Percentiles rank a stretch among this genome's conserved stretches.
These are phyloP conservation scores for Sus scrofa DNA, from an alignment of 2,113 vertebrate species.

Conservation along the genomic window DNA sequence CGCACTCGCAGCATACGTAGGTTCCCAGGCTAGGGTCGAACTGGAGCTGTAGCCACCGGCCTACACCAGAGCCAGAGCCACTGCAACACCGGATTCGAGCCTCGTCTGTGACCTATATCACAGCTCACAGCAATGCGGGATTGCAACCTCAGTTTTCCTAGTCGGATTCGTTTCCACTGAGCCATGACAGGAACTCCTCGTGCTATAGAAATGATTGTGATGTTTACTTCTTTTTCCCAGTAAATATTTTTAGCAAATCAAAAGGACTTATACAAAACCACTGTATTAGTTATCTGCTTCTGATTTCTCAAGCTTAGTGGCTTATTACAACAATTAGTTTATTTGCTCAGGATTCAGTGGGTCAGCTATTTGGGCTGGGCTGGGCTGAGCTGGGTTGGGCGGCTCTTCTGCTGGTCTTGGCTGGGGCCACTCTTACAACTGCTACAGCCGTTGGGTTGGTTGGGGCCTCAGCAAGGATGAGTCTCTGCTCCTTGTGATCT, in stretches of 20 bases:
- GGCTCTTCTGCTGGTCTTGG: neutral
- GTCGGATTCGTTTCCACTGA: too few species aligned
- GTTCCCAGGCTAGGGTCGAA: too few species aligned
- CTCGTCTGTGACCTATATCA: too few species aligned
- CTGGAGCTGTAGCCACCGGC: too few species aligned
- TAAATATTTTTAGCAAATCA: neutral
- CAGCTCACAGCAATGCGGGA: too few species aligned
- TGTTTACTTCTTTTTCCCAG: neutral
- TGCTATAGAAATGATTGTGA: neutral
- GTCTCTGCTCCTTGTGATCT: neutral
- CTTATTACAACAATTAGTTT: neutral
- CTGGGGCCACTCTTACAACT: neutral
- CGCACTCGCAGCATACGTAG: too few species aligned
- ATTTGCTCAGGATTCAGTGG: neutral
- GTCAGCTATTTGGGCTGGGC: too few species aligned
- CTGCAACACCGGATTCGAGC: too few species aligned
- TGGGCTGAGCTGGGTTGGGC: rapidly evolving
- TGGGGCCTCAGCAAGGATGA: neutral
- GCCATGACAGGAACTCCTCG: too few species aligned
- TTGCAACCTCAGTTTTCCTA: too few species aligned
- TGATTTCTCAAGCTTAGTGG: neutral
- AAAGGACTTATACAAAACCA: neutral
- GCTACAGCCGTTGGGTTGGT: neutral
- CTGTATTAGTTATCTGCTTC: neutral
- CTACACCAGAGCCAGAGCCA: too few species aligned